Percentiles rank a stretch among this genome's conserved stretches.
Conservation (phyloP, 2,113 vertebrate species). For the Pholis gunnellus region DNA sequence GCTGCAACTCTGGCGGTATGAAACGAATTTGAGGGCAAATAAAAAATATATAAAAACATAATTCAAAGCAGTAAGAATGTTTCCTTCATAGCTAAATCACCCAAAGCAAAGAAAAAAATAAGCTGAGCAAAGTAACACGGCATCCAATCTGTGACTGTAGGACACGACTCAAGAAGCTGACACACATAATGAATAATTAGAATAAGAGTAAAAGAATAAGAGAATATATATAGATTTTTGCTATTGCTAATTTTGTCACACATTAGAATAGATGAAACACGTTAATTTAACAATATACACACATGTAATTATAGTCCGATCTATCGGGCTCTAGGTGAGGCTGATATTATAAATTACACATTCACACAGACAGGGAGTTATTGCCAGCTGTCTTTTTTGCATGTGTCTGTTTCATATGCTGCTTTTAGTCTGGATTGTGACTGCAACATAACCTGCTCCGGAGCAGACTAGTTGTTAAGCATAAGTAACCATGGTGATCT, state of each 20-base stretch:
- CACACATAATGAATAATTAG: no score
- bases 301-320: no score
- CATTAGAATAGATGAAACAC: no score
- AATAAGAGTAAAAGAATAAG: no score
- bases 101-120: no score
- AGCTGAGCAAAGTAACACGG: no score
- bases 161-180: no score
- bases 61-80: background rate
- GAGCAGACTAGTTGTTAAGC: background rate
- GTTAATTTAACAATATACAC: no score
- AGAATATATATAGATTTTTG: background rate
- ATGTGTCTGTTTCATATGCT: background rate
- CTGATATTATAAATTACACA: background rate
- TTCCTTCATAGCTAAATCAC: background rate
- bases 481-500: background rate
- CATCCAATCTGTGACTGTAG: no score
- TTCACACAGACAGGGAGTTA: background rate
- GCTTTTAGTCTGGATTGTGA: background rate
- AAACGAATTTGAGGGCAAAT: background rate
- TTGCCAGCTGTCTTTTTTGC: background rate
- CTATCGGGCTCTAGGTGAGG: no score
- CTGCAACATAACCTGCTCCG: background rate
- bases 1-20: background rate
- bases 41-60: background rate
- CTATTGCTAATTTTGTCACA: background rate